Percentiles rank a stretch among this genome's conserved stretches.
Evolutionary conservation across 2,888 invertebrate genomes (phyloP).

Genomic region (Tiliacea citrago): DNA sequence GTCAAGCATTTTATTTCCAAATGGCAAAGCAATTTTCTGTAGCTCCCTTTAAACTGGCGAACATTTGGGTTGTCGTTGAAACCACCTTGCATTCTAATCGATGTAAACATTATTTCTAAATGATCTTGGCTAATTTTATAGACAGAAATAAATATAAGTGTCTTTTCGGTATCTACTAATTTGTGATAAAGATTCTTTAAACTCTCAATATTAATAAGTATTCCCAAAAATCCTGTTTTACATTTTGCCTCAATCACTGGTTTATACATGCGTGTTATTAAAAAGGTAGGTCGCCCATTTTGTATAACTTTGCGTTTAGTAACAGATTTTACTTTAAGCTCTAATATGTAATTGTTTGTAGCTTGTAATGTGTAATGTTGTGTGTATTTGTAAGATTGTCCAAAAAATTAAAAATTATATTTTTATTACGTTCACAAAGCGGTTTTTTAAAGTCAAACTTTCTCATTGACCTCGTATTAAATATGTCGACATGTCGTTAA

Average conservation of each 20-base stretch:
- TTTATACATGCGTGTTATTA: conserved; percentile 2
- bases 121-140: conserved; percentile 7
- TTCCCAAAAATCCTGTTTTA: conserved; percentile 6
- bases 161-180: conserved; percentile 6
- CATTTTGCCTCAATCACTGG: conserved; percentile 7
- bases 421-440: conserved; percentile 1
- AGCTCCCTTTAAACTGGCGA: conserved; percentile 9
- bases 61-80: conserved; percentile 7
- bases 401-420: background rate
- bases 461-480: conserved; percentile 2
- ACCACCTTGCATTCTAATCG: too few species aligned
- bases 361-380: too few species aligned
- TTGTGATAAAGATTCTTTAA: conserved; percentile 12
- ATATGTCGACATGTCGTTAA: conserved; percentile 14
- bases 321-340: conserved; percentile 7
- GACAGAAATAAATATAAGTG: background rate
- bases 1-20: conserved; percentile 8
- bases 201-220: background rate
- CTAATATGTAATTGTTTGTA: background rate
- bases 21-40: conserved; percentile 8
- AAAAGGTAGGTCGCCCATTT: conserved; percentile 4
- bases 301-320: background rate
- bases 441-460: too few species aligned
- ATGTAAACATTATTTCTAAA: conserved; percentile 13
- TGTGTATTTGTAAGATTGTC: background rate